phyloP scores from a whole-genome alignment of 1,140 invertebrate genomes.

The Trichonephila clavata region DNA sequence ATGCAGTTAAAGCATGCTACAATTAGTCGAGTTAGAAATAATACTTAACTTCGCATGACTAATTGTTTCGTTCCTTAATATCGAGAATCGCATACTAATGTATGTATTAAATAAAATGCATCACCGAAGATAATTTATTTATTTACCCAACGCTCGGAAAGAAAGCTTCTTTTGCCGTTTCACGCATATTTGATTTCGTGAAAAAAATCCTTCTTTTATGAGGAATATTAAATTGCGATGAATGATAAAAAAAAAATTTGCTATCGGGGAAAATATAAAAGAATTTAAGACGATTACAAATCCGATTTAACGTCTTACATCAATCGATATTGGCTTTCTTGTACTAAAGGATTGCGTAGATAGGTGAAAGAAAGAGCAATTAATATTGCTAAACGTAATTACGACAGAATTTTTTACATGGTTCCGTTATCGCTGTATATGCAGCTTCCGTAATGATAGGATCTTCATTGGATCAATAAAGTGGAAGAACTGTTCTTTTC shows the following conservation, averaged over 20 bases:
- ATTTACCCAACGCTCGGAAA: not conserved
- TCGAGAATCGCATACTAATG: too few relatives aligned
- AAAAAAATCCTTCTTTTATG: not conserved
- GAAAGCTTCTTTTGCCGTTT: not conserved
- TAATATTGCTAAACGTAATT: slow-evolving; percentile 54
- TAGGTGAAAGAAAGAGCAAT: slow-evolving; percentile 21
- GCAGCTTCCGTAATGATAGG: slow-evolving; percentile 3
- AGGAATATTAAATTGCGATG: slow-evolving; percentile 26
- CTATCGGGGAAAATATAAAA: slow-evolving; percentile 46
- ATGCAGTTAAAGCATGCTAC: too few relatives aligned
- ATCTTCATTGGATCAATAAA: slow-evolving; percentile 27
- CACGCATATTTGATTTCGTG: not conserved
- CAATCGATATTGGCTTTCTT: slow-evolving; percentile 42
- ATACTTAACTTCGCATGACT: too few relatives aligned
- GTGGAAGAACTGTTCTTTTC: not conserved
- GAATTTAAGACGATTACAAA: slow-evolving; percentile 56
- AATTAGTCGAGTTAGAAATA: too few relatives aligned
- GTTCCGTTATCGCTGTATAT: slow-evolving; percentile 40
- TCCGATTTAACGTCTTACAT: slow-evolving; percentile 49
- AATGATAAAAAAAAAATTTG: not conserved
- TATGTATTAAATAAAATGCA: too few relatives aligned
- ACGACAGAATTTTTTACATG: not conserved
- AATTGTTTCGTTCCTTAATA: too few relatives aligned
- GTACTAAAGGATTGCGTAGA: slow-evolving; percentile 2
- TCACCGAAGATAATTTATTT: too few relatives aligned